These are phyloP conservation scores for Diorhabda sublineata DNA, from an alignment of 1,140 invertebrate genomes.

Conservation along the genomic window DNA sequence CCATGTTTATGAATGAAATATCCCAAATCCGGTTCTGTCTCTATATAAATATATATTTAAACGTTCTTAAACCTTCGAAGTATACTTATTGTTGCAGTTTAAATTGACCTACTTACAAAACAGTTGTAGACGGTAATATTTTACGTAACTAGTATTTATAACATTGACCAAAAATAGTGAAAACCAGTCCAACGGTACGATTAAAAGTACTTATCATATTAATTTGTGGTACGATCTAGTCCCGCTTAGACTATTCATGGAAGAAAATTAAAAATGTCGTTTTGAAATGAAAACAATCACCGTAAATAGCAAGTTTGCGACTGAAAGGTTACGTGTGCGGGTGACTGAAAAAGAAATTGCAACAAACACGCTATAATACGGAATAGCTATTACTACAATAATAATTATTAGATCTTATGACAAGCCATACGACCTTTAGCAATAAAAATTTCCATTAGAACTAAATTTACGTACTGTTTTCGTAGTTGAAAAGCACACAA, in stretches of 20 bases:
- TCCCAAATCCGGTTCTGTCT: too few relatives aligned
- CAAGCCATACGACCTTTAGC: too few relatives aligned
- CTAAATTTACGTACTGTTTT: too few relatives aligned
- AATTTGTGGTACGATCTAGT: not conserved
- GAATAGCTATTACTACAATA: not conserved
- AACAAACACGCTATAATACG: not conserved
- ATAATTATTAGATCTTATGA: too few relatives aligned
- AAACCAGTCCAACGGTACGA: not conserved
- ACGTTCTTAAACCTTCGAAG: not conserved
- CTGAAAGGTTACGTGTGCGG: not conserved
- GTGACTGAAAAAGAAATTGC: not conserved
- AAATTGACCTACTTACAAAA: not conserved
- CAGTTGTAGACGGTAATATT: not conserved
- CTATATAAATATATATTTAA: too few relatives aligned
- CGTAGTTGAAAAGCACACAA: too few relatives aligned
- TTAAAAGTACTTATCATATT: not conserved
- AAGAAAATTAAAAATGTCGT: not conserved
- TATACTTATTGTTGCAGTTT: not conserved
- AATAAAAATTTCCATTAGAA: too few relatives aligned
- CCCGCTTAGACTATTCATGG: not conserved
- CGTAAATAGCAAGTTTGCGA: not conserved
- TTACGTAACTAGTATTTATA: conserved; percentile 1
- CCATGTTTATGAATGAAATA: too few relatives aligned
- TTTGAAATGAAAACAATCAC: not conserved
- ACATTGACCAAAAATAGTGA: conserved; percentile 2